Evolutionary conservation across 1,140 invertebrate species (phyloP), one percentile per base, ranked within the genome.

Genomic region (Leptopilina boulardi): DNA sequence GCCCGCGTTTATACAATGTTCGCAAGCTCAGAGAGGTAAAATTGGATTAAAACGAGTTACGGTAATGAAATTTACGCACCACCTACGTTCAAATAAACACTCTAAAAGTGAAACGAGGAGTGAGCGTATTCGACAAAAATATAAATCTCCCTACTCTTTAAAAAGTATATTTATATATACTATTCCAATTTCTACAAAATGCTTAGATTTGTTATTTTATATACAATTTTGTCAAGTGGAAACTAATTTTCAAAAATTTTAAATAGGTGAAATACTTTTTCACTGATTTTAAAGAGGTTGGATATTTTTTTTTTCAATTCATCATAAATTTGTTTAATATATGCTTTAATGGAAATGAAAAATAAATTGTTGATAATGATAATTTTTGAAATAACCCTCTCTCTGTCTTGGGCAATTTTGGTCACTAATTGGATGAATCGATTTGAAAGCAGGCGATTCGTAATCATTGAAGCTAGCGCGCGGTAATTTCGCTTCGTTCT

Each of bases 31-130:
- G 59, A 30, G 59, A 66, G 59, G 59, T 30, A 66, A 66, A 66
- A 66, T 66, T 66, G 59, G 59, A 66, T 66, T 66, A 66, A 51
- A 51, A 34, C 59, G 59, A 66, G 59, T 66, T 66, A 66, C 59
- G 59, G 59, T 66, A 66, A 66, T 66, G 59, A 66, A 66, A 66
- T 34, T 66, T 66, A 66, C 59, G 59, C 59, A 66, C 23, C 59
- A 66, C 59, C 59, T 66, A 66, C 59, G 11, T 66, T 26, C 59
- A 66, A 66, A 66, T 66, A 30, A 34, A 66, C 59, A 66, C 10
- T 13, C 23, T 34, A 15, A 66, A 9, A 13, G 10, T 9, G 34
- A 38, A 66, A 66, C 59, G 26, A 66, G 21, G n/a, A n/a, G n/a
- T n/a, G n/a, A n/a, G n/a, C 34, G 73, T 11, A 44, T 59, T 13